phyloP scores from a whole-genome alignment of 1,140 invertebrate genomes.

The Ptiloglossa arizonensis region DNA sequence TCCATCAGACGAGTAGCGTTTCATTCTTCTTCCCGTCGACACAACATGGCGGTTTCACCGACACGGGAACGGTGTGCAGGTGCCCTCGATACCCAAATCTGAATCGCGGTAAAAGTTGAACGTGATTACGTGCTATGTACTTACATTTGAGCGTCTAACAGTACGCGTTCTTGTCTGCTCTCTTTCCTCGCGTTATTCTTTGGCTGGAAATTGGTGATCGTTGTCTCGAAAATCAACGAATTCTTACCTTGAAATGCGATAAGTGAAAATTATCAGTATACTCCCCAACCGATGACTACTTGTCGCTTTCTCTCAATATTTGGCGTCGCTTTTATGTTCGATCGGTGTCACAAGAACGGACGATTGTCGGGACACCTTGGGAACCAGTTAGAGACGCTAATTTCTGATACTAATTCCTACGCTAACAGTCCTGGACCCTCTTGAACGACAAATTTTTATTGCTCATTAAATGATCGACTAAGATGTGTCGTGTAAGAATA shows the following conservation, averaged over 20 bases:
- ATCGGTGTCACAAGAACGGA: neutral
- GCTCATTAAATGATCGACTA: too few species aligned
- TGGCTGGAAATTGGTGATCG: neutral
- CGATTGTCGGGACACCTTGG: neutral
- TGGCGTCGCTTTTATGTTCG: neutral
- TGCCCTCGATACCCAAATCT: conserved; percentile 72
- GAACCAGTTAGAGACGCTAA: too few species aligned
- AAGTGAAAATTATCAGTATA: neutral
- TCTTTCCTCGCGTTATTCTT: neutral
- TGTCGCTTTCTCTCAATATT: conserved; percentile 23
- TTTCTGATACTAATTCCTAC: too few species aligned
- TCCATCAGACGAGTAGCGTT: conserved; percentile 20
- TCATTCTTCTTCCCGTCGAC: conserved; percentile 18
- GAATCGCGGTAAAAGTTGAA: conserved; percentile 69
- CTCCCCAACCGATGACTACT: neutral
- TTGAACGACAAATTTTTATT: too few species aligned
- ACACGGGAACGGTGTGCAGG: conserved; percentile 47
- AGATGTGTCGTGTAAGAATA: too few species aligned
- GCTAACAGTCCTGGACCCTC: too few species aligned
- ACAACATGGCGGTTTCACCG: conserved; percentile 50
- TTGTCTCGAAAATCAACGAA: neutral
- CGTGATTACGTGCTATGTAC: conserved; percentile 60
- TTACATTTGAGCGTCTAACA: conserved; percentile 6
- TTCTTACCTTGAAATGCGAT: neutral
- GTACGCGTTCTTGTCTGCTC: neutral